phyloP scores from a whole-genome alignment of 2,797 vertebrate species.

The Micropoecilia bifurca region DNA sequence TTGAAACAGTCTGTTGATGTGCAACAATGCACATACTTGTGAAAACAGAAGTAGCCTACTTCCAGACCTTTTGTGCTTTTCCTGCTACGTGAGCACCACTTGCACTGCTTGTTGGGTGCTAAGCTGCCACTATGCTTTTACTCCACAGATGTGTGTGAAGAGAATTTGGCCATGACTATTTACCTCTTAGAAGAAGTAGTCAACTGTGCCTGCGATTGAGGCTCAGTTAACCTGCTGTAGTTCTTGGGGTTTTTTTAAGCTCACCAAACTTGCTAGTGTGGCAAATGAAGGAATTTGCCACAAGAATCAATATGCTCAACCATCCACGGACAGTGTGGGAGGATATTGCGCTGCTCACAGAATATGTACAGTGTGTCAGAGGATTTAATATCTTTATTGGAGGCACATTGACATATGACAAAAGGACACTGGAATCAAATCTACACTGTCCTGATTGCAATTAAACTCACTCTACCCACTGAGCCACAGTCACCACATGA shows the following conservation, averaged over 20 bases:
- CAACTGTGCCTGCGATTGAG: too few relatives aligned
- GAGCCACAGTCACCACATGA: background rate
- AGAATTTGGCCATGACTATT: background rate
- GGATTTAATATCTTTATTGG: background rate
- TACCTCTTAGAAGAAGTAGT: background rate
- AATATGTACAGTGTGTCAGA: too few relatives aligned
- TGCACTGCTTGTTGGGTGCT: background rate
- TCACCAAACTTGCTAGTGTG: background rate
- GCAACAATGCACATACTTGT: background rate
- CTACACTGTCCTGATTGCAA: background rate
- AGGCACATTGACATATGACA: background rate
- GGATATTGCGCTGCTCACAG: too few relatives aligned
- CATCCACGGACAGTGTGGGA: too few relatives aligned
- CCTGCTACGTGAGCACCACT: background rate
- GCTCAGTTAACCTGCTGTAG: too few relatives aligned
- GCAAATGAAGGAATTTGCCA: too few relatives aligned
- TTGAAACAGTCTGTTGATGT: background rate
- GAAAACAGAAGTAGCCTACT: background rate
- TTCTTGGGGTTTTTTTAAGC: background rate
- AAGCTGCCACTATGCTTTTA: background rate
- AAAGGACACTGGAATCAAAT: background rate
- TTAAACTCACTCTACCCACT: background rate
- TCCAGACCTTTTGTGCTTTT: background rate
- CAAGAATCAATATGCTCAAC: too few relatives aligned
- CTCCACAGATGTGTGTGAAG: background rate